Percentiles rank a stretch among this genome's conserved stretches.
Evolutionary conservation across 2,888 invertebrate species (phyloP).

Genomic region (Notodonta dromedarius): DNA sequence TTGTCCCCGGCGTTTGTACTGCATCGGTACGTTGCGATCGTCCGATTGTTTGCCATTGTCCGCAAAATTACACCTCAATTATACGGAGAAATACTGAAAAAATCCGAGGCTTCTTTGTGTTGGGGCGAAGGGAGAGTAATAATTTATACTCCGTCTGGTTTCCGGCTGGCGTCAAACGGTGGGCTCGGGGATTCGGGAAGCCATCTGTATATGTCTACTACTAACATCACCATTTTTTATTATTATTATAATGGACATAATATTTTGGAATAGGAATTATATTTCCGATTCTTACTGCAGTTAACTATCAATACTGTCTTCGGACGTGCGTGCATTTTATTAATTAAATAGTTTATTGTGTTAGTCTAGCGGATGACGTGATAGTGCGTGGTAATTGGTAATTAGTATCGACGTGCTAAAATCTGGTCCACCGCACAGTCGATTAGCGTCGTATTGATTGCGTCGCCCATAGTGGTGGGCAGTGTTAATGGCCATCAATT

Average conservation of each 20-base stretch:
- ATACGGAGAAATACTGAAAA: slow-evolving; percentile 58
- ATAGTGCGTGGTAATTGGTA: slow-evolving; percentile 67
- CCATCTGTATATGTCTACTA: slow-evolving; percentile 41
- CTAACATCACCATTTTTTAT: neutral
- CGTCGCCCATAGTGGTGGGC: slow-evolving; percentile 64
- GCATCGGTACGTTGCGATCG: slow-evolving; percentile 57
- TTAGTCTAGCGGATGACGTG: slow-evolving; percentile 37
- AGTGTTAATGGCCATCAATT: slow-evolving; percentile 71
- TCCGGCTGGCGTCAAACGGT: slow-evolving; percentile 63
- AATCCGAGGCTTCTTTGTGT: slow-evolving; percentile 63
- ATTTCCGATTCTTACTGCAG: no score
- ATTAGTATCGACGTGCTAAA: slow-evolving; percentile 78
- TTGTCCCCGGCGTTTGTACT: slow-evolving; percentile 54
- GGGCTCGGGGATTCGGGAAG: slow-evolving; percentile 42
- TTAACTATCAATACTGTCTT: no score
- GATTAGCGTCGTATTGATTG: slow-evolving; percentile 71
- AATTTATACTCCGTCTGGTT: slow-evolving; percentile 68
- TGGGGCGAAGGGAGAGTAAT: slow-evolving; percentile 61
- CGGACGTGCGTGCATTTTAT: neutral
- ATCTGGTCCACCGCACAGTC: slow-evolving; percentile 62
- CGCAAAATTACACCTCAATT: slow-evolving; percentile 76
- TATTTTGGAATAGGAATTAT: no score
- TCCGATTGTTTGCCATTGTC: slow-evolving; percentile 60
- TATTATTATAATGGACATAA: neutral
- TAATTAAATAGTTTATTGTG: slow-evolving; percentile 12